Conservation (phyloP, 1,140 invertebrate genomes). For the Anastrepha obliqua region DNA sequence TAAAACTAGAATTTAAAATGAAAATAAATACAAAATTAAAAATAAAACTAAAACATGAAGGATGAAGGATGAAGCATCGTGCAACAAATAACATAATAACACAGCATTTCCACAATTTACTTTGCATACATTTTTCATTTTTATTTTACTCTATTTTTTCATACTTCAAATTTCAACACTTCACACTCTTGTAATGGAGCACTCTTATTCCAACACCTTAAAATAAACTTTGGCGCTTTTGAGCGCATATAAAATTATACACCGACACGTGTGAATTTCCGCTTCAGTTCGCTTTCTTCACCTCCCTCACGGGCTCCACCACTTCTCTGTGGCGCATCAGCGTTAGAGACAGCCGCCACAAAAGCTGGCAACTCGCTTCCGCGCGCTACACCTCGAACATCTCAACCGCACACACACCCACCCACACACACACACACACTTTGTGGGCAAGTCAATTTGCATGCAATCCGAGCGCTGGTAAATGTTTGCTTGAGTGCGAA, state of each 20-base stretch:
- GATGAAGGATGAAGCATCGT: too few species aligned
- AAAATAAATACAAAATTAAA: too few species aligned
- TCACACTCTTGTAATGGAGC: neutral
- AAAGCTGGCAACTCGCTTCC: neutral
- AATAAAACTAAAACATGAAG: too few species aligned
- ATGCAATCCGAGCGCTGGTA: neutral
- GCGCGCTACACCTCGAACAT: neutral
- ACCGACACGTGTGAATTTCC: conserved; percentile 20
- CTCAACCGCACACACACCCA: neutral
- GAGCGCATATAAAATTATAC: neutral
- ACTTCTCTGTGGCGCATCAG: neutral
- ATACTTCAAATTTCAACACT: conserved; percentile 25
- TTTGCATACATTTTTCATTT: neutral
- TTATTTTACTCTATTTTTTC: neutral
- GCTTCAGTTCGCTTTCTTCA: neutral
- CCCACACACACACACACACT: neutral
- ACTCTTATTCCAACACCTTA: neutral
- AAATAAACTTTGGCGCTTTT: conserved; percentile 18
- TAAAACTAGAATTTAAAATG: too few species aligned
- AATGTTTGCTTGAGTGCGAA: neutral
- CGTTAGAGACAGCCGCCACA: neutral
- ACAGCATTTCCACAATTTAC: too few species aligned
- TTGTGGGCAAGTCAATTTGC: conserved; percentile 8
- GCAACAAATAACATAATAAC: too few species aligned
- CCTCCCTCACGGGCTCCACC: neutral